Base-by-base conservation (phyloP, 2,113 vertebrate genomes). In the Prinia subflava region DNA sequence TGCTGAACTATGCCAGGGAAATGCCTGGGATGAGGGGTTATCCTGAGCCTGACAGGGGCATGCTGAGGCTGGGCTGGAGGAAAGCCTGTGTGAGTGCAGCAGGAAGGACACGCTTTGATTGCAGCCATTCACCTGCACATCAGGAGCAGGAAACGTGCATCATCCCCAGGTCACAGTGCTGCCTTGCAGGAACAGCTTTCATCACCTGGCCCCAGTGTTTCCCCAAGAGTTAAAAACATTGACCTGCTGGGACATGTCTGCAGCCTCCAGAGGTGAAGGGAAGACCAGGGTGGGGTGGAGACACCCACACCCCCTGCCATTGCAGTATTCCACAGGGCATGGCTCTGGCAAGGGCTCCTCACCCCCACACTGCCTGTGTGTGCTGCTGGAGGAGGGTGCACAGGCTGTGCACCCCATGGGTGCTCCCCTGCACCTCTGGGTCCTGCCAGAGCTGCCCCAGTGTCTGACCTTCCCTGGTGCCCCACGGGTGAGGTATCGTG, bases 401-500 rank as follows among this genome's bases (percentile, higher is more conserved):
- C 18, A 37, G 39, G 31, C 63, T 79, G 30, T 8, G 39, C 23
- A 14, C 33, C 33, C 31, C 0, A 0, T 59, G 53, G 62, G 31
- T 55, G 42, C 28, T 83, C n/a, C 73, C 37, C 69, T 70, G 69
- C 23, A 37, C 28, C 21, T 18, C n/a, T 6, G 11, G 27, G 21
- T 20, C 7, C 35, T 71, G 30, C 0, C 0, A 65, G 39, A 46
- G 24, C 53, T 53, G 24, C 13, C 11, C 22, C 0, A 0, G 2
- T 33, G 62, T 19, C 52, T 30, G 55, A 2, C 20, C 28, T 28
- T 31, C 19, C 24, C 53, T 2, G 1, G 10, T 31, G 60, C 41
- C 76, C 62, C 5, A 1, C 6, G 1, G 4, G 21, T 14, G 30
- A 56, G 41, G 2, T 10, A 27, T 0, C 68, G 1, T 0, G 1